Evolutionary conservation across 2,113 vertebrate species (phyloP).

Genomic region (Jaculus jaculus): DNA sequence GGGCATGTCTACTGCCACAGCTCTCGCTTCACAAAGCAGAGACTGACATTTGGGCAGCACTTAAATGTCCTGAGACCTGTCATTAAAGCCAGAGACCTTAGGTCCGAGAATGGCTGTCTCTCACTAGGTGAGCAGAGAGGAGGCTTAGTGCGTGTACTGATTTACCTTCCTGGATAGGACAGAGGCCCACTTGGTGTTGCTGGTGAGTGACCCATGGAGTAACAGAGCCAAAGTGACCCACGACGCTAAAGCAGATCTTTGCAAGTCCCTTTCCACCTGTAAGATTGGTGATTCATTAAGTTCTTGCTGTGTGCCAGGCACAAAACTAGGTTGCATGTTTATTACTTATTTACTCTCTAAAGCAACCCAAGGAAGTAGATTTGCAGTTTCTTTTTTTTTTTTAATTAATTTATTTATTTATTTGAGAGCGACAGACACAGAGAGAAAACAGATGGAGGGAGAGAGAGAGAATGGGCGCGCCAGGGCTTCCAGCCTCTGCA

Average conservation of each 20-base stretch:
- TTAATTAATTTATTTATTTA: no score
- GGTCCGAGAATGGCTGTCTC: background rate
- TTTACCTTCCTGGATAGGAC: background rate
- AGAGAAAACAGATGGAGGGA: no score
- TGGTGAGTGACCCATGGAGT: background rate
- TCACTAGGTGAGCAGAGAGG: background rate
- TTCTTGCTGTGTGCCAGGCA: background rate
- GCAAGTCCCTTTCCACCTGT: background rate
- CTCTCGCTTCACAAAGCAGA: background rate
- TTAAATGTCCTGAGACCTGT: background rate
- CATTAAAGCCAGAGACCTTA: conserved; percentile 38
- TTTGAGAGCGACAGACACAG: no score
- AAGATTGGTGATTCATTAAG: background rate
- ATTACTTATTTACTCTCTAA: background rate
- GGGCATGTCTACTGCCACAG: background rate
- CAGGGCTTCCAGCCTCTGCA: no score
- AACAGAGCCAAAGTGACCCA: background rate
- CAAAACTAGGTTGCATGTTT: background rate
- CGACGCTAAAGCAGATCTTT: background rate
- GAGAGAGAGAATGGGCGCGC: no score
- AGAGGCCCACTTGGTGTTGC: background rate
- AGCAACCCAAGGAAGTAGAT: background rate
- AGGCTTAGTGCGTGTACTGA: background rate
- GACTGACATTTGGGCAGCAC: background rate
- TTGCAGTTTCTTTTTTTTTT: no score